phyloP scores from a whole-genome alignment of 2,113 vertebrate genomes.

The Rattus rattus region DNA sequence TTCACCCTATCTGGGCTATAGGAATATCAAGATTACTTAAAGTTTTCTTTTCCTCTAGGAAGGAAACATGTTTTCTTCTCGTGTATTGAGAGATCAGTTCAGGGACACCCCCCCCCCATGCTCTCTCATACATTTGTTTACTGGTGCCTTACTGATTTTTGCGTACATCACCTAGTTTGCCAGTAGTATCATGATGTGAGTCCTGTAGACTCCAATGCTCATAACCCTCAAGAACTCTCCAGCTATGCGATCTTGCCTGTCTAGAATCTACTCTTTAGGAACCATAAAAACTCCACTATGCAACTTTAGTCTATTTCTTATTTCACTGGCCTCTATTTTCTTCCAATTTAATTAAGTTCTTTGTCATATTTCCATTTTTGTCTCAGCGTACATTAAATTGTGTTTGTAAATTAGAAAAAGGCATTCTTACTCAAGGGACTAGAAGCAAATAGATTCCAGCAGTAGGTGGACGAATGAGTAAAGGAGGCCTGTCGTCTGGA shows the following conservation, averaged over 20 bases:
- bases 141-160: background rate
- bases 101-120: background rate
- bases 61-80: constrained; percentile 82
- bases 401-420: background rate
- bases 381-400: background rate
- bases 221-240: background rate
- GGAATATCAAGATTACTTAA: constrained; percentile 74
- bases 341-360: background rate
- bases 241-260: background rate
- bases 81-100: constrained; percentile 59
- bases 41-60: constrained; percentile 79
- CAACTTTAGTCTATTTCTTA: constrained; percentile 11
- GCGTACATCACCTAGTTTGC: background rate
- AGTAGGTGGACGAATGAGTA: background rate
- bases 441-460: background rate
- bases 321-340: background rate
- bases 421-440: background rate
- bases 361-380: background rate
- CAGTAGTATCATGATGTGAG: too few relatives aligned
- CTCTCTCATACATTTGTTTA: background rate
- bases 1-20: constrained; percentile 85
- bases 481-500: background rate
- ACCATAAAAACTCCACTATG: background rate
- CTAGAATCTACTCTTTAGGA: background rate
- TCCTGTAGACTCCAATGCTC: background rate